phyloP scores from a whole-genome alignment of 2,113 vertebrate species.

The Erythrolamprus reginae region DNA sequence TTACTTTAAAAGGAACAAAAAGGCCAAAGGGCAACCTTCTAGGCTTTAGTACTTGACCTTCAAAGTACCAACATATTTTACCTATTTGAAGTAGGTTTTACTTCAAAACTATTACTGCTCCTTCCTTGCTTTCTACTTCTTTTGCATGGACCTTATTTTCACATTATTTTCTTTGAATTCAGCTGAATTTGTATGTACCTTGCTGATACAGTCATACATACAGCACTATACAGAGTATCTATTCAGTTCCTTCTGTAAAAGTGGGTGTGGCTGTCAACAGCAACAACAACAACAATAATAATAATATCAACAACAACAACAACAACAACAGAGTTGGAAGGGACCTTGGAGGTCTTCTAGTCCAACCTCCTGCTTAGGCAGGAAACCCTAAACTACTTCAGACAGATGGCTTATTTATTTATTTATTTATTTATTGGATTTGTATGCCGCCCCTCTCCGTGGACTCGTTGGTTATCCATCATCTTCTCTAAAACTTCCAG shows the following conservation, averaged over 20 bases:
- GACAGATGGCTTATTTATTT: too few species aligned
- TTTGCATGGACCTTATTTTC: background rate
- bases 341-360: too few species aligned
- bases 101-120: constrained; percentile 34
- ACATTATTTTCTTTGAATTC: background rate
- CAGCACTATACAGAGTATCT: background rate
- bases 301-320: too few species aligned
- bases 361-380: too few species aligned
- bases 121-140: background rate
- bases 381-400: too few species aligned
- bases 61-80: constrained; percentile 36
- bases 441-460: too few species aligned
- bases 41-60: constrained; percentile 37
- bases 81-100: constrained; percentile 44
- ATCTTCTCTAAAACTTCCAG: too few species aligned
- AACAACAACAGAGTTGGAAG: too few species aligned
- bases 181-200: background rate
- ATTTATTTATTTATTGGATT: too few species aligned
- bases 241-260: background rate
- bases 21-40: constrained; percentile 28
- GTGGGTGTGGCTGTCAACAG: background rate
- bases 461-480: too few species aligned
- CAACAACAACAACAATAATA: too few species aligned
- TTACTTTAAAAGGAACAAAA: constrained; percentile 46
- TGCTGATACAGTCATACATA: background rate